Evolutionary conservation across 2,113 vertebrate species (phyloP).

Genomic region (Patagioenas fasciata): DNA sequence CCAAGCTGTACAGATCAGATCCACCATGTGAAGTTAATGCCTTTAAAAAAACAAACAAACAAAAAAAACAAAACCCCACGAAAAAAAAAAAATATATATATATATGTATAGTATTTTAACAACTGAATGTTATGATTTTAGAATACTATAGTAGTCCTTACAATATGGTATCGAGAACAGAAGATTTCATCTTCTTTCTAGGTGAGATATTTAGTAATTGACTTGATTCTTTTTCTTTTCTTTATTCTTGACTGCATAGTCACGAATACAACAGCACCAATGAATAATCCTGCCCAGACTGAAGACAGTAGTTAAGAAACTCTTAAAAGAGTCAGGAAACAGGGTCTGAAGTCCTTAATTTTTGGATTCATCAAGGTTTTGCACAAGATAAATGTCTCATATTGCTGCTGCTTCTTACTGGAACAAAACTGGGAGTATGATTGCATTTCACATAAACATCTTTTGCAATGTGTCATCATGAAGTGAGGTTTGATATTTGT

Average conservation of each 20-base stretch:
- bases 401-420: not conserved
- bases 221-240: not conserved
- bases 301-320: not conserved
- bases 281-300: not conserved
- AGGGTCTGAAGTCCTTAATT: not conserved
- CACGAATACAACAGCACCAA: not conserved
- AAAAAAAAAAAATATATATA: no score
- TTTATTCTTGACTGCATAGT: not conserved
- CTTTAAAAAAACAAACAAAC: no score
- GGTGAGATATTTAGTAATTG: not conserved
- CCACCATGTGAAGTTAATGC: not conserved
- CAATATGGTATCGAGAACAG: not conserved
- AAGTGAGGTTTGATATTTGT: not conserved
- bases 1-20: not conserved
- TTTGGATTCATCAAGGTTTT: not conserved
- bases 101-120: not conserved
- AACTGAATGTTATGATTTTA: not conserved
- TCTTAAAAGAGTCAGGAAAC: not conserved
- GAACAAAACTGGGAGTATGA: not conserved
- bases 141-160: not conserved
- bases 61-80: no score
- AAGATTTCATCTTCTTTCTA: not conserved
- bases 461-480: not conserved
- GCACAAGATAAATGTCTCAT: not conserved
- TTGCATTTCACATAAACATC: rapidly evolving